Base-by-base conservation (phyloP, 2,888 invertebrate species). In the Metallyticus violacea region DNA sequence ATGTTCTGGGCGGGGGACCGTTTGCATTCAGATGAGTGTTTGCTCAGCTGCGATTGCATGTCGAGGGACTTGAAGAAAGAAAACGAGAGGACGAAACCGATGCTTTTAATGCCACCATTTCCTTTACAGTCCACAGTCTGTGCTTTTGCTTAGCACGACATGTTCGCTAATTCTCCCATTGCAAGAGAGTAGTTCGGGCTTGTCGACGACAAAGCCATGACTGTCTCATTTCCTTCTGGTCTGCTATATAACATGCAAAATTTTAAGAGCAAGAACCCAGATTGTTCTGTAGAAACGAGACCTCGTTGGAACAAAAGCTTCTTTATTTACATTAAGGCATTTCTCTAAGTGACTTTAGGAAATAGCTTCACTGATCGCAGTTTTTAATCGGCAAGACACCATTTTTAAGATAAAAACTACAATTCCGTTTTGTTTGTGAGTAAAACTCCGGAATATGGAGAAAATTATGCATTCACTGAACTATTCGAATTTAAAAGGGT, bases 11-110 rank as follows among this genome's bases (percentile, higher is more conserved):
- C n/a, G 26, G 26, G 26, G 6, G 5, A 22, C 85, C 77, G 85
- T 85, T 85, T 85, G 85, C 85, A 85, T 85, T 26, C 28, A 85
- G 78, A 85, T 85, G 85, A 85, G 85, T 30, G 30, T 79, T 85
- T 85, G 77, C 29, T 78, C 62, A 15, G 82, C 76, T 30, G 82
- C 40, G 40, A 82, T 82, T 82, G 62, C 76, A 40, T 5, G 62
- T 62, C 25, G 78, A 78, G 26, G 76, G 15, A 62, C 7, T 9
- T 9, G 76, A 62, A 62, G 76, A 62, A 62, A 15, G 15, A 62
- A 15, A 62, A 62, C 2, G n/a, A 26, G 78, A 78, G 26, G 78
- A 78, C 25, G 22, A 78, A 26, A n/a, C 7, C 4, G 78, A 78
- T n/a, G 78, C 25, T 78, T 25, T 62, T 62, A 62, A 62, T 62